These are phyloP conservation scores for Schlechtendalia chinensis DNA, from an alignment of 1,140 invertebrate species.

Conservation along the genomic window DNA sequence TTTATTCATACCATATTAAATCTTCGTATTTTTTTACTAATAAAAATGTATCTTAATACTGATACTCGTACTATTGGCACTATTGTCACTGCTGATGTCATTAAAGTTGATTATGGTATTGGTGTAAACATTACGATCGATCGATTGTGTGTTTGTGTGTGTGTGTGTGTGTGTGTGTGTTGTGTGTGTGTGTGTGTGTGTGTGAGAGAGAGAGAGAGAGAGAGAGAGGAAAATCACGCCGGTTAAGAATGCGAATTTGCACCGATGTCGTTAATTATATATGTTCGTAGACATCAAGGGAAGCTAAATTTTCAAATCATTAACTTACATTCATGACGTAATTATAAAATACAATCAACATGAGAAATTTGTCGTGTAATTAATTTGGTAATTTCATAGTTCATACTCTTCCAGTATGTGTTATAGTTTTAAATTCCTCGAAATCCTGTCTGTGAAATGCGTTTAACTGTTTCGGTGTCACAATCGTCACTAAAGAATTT, in stretches of 20 bases:
- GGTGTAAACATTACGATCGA: no score
- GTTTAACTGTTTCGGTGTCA: not conserved
- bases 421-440: slow-evolving; percentile 14
- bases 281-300: slow-evolving; percentile 12
- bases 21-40: no score
- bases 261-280: slow-evolving; percentile 38
- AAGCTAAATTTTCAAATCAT: slow-evolving; percentile 25
- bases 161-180: no score
- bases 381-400: slow-evolving; percentile 10
- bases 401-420: slow-evolving; percentile 14
- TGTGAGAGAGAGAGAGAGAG: not conserved
- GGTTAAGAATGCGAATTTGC: slow-evolving; percentile 21
- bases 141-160: no score
- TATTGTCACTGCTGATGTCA: no score
- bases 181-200: no score
- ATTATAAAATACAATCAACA: not conserved
- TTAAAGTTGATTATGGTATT: no score
- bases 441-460: not conserved
- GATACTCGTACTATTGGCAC: no score
- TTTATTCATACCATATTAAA: no score
- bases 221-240: not conserved
- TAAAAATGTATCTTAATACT: no score
- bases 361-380: slow-evolving; percentile 5
- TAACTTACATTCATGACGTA: slow-evolving; percentile 32
- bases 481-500: slow-evolving; percentile 9